Evolutionary conservation across 2,797 vertebrate species (phyloP), one percentile per base, ranked within the genome.

Genomic region (Pygocentrus nattereri): DNA sequence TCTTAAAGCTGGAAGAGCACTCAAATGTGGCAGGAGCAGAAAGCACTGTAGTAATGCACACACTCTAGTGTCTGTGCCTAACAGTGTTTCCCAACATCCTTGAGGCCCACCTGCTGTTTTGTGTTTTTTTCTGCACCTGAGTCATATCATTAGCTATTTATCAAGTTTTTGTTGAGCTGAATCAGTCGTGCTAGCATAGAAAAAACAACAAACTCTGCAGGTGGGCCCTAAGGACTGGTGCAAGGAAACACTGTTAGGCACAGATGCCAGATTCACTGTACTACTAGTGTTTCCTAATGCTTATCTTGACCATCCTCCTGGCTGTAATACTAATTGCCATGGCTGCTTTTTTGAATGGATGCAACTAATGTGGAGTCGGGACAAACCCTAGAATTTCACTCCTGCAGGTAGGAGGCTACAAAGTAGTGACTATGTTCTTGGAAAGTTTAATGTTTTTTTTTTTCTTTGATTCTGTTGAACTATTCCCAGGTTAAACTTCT

Each of bases 171-270:
- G 6, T 3, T 65, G 30, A 34, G 62, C 30, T 34, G 31, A 65
- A 65, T 65, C 7, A 65, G 18, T 19, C 65, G 62, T 19, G 62
- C 31, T 38, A 38, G 62, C 31, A 65, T 18, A 65, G 21, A 21
- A 41, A n/a, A 34, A 67, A 41, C 10, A 41, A 67, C 21, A 67
- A 41, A n/a, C 64, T 44, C 64, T 67, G 64, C 34, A 41, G 19
- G 64, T n/a, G 38, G 64, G 64, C 19, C 64, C 23, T 67, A 11
- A 67, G 64, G 19, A 41, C 64, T 67, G 34, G 38, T 21, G 34
- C 21, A 67, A 11, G 62, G 38, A 67, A 67, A 67, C 62, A 38
- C 62, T 34, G 64, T 34, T 34, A 31, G 61, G 10, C 64, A 67
- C 34, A 15, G 19, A 21, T 2, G 12, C 10, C 64, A 67, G 38